Base-by-base conservation (phyloP, 2,888 invertebrate genomes). In the Drosophila monieri region DNA sequence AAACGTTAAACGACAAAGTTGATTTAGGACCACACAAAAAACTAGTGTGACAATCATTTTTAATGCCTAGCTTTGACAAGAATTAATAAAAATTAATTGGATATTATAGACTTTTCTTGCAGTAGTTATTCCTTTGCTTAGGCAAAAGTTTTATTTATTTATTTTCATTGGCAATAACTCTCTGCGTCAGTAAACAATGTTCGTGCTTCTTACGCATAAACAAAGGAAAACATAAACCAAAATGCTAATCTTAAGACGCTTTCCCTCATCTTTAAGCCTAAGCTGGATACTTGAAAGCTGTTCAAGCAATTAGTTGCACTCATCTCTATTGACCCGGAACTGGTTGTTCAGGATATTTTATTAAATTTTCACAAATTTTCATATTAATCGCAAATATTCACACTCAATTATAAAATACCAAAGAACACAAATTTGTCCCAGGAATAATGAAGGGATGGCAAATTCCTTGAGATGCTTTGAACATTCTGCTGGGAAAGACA, bases 331-430 rank as follows among this genome's bases (percentile, higher is more conserved):
- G 77, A 55, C 49, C 41, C 44, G 44, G 46, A 56, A 60, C 64
- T 9, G 1, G 18, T 49, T 47, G 54, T 44, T 46, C 46, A 48
- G 43, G 54, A 51, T 69, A 64, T 81, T 80, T 86, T 84, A 85
- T 81, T 73, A 78, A 85, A 80, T 87, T 80, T 87, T 83, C 80
- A 78, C 83, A 87, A 85, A 87, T 87, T 86, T 85, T 80, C 80
- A 85, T 85, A 83, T 85, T 77, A 80, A 83, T 78, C 76, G 87
- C 76, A 84, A 86, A 79, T 81, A 87, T 89, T 86, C 88, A 83
- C 89, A 89, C 86, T 89, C 86, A 88, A 89, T 89, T 89, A 89
- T 80, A 84, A 86, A 89, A 89, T 89, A 79, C 89, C 89, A 81
- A 80, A 62, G 80, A 71, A 83, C 77, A 83, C 74, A 83, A 87